Evolutionary conservation across 2,113 vertebrate genomes (phyloP).

Genomic region (Anoplopoma fimbria): DNA sequence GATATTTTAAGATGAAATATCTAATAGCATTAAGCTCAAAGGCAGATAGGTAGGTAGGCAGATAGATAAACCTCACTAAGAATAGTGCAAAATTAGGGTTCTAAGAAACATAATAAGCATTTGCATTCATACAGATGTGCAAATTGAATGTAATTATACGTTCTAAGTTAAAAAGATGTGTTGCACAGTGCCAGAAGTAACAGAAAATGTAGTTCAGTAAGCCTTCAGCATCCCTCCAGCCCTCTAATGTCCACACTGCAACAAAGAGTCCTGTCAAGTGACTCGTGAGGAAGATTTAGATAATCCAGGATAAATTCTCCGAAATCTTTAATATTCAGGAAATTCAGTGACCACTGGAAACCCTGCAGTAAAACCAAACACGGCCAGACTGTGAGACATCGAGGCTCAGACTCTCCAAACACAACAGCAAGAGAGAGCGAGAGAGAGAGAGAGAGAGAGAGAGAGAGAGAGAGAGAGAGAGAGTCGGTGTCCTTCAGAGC

Average conservation of each 20-base stretch:
- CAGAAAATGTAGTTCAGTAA: background rate
- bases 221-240: no score
- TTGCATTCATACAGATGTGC: background rate
- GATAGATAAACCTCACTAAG: no score
- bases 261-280: background rate
- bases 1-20: no score
- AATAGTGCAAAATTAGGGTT: no score
- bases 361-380: background rate
- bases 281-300: conserved; percentile 6
- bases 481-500: conserved; percentile 36
- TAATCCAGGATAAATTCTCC: background rate
- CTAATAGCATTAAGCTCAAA: no score
- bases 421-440: background rate
- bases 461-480: conserved; percentile 11
- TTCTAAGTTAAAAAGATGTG: background rate
- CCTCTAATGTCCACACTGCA: background rate
- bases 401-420: conserved; percentile 18
- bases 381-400: background rate
- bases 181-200: background rate
- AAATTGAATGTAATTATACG: background rate
- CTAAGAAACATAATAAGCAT: background rate
- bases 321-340: background rate
- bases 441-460: no score
- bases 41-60: no score
- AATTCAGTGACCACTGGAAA: background rate